A percentile compares a stretch with the other conserved stretches of the same genome.
Conservation (phyloP, 2,797 vertebrate genomes). For the Microctenopoma stevenorrisi region DNA sequence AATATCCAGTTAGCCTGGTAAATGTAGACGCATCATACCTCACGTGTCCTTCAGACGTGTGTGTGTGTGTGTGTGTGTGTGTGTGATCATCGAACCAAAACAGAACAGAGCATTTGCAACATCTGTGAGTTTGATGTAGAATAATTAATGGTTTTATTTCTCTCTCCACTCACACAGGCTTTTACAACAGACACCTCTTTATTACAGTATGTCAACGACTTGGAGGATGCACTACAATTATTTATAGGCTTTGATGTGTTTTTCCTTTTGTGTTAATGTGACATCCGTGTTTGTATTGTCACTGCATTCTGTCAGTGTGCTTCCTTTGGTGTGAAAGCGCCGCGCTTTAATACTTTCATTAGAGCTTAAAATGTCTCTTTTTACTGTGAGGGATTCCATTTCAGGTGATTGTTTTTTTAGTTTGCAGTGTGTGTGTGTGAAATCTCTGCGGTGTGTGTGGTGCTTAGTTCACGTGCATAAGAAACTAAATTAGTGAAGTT, state of each 20-base stretch:
- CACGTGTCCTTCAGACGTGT: conserved; percentile 1
- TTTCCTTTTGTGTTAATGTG: not conserved
- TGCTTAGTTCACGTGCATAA: conserved; percentile 11
- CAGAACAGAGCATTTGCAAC: not conserved
- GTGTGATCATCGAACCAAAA: not conserved
- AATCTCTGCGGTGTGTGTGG: not conserved
- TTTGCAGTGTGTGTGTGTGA: conserved; percentile 2
- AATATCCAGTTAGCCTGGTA: not conserved
- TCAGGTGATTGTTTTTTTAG: conserved; percentile 18
- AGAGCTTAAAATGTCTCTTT: conserved; percentile 2
- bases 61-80: too few relatives aligned
- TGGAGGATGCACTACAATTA: conserved; percentile 36
- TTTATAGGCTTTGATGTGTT: conserved; percentile 48
- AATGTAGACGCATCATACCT: not conserved
- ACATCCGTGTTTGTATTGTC: conserved; percentile 1
- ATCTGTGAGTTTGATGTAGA: conserved; percentile 9
- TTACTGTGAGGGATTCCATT: conserved; percentile 9
- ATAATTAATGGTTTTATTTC: not conserved
- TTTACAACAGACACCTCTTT: conserved; percentile 27
- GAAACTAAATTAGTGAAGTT: conserved; percentile 39
- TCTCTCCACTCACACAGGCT: conserved; percentile 3
- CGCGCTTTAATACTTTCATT: conserved; percentile 28
- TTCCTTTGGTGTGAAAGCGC: conserved; percentile 26
- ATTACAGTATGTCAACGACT: conserved; percentile 27
- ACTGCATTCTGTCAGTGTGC: conserved; percentile 10